Percentiles rank a stretch among this genome's conserved stretches.
Evolutionary conservation across 2,113 vertebrate genomes (phyloP).

Genomic region (Melanotaenia duboulayi): DNA sequence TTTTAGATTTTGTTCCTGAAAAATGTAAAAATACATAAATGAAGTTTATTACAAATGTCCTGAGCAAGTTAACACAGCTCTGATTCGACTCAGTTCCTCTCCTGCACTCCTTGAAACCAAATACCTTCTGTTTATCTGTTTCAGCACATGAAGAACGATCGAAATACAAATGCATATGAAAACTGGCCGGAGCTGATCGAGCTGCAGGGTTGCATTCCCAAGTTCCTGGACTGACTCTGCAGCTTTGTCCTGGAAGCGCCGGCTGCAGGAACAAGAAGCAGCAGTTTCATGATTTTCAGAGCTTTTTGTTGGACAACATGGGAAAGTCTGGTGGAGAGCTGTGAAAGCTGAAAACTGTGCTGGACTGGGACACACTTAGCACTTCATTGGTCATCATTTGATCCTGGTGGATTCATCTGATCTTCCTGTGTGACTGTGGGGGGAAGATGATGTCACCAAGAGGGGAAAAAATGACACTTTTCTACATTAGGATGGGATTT

Average conservation of each 20-base stretch:
- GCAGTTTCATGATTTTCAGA: not conserved
- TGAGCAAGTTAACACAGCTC: no score
- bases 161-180: constrained; percentile 88
- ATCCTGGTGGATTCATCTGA: not conserved
- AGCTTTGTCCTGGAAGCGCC: not conserved
- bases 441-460: not conserved
- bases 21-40: no score
- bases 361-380: no score
- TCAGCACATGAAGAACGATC: constrained; percentile 89
- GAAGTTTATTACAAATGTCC: no score
- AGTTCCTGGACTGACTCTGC: constrained; percentile 77
- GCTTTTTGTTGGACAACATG: not conserved
- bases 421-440: not conserved
- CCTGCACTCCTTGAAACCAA: not conserved
- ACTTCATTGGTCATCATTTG: no score
- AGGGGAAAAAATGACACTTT: not conserved
- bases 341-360: no score
- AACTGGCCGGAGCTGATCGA: constrained; percentile 92
- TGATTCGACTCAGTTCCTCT: no score
- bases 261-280: not conserved
- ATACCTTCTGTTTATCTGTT: constrained; percentile 41
- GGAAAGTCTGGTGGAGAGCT: not conserved
- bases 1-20: no score
- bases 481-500: not conserved
- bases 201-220: constrained; percentile 91